Base-by-base conservation (phyloP, 2,113 vertebrate species). In the Crypturellus undulatus region DNA sequence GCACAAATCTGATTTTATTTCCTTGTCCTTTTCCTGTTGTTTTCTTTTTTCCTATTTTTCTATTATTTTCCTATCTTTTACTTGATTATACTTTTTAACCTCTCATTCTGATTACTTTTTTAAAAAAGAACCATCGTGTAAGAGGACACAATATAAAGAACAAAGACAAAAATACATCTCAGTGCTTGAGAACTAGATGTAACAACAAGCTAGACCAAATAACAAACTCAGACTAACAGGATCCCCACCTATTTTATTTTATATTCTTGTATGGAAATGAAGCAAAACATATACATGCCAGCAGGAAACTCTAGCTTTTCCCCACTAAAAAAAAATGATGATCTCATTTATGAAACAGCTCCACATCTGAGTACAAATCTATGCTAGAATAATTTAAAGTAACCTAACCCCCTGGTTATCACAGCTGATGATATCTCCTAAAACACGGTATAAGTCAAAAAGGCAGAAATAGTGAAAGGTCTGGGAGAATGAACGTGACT, bases 381-480 rank as follows among this genome's bases (percentile, higher is more conserved):
- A 60, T 45, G 24, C 5, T 30, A 79, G n/a, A 26, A 72, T 65
- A 84, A 90, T 77, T 91, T 94, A 73, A 90, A 92, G 56, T 70
- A 89, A 78, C 25, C 51, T 64, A 92, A 95, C 68, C 59, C 60
- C 80, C 14, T 69, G 17, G 85, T 90, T 90, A 92, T 91, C 87
- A 91, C 72, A 72, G 67, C 7, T 79, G 70, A 88, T 82, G 43
- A 38, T 80, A 64, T 77, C 58, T 90, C 67, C 20, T 54, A 92
- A 92, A 82, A 67, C 6, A 18, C 16, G 4, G 4, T 75, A 80
- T 84, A 42, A 28, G 1, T 20, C 79, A 64, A 92, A 90, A 94
- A 7, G 6, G 4, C 49, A 80, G 49, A 90, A 87, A 91, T 10
- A 85, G 26, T 47, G 58, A 71, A 73, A 73, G 54, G 10, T 24